A percentile compares a stretch with the other conserved stretches of the same genome.
Evolutionary conservation across 1,140 invertebrate genomes (phyloP).

Genomic region (Drosophila repletoides): DNA sequence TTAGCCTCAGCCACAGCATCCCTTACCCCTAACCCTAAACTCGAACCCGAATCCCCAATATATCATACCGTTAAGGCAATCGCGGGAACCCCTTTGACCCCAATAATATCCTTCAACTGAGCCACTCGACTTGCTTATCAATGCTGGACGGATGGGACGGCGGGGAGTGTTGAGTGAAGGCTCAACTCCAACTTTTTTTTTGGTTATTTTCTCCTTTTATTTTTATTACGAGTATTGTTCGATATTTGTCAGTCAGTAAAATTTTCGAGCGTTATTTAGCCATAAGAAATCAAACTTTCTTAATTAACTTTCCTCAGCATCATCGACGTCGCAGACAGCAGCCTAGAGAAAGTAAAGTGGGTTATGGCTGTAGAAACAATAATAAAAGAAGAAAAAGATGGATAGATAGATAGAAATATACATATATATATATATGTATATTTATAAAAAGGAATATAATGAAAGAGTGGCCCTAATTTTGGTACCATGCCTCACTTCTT

Average conservation of each 20-base stretch:
- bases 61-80: conserved; percentile 18
- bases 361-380: conserved; percentile 14
- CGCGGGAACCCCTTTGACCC: conserved; percentile 25
- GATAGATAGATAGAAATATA: not conserved
- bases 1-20: conserved; percentile 21
- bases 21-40: too few relatives aligned
- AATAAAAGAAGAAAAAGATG: not conserved
- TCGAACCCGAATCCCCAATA: too few relatives aligned
- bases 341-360: conserved; percentile 44
- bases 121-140: conserved; percentile 55
- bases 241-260: conserved; percentile 60
- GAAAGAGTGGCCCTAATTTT: conserved; percentile 15
- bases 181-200: conserved; percentile 37
- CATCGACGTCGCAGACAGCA: conserved; percentile 18
- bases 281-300: conserved; percentile 79
- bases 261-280: conserved; percentile 78
- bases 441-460: not conserved
- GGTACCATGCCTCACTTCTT: not conserved
- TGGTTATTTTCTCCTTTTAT: conserved; percentile 33
- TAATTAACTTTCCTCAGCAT: conserved; percentile 74
- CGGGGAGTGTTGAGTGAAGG: not conserved
- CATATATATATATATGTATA: not conserved
- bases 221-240: conserved; percentile 38
- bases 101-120: conserved; percentile 2
- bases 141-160: conserved; percentile 8